phyloP scores from a whole-genome alignment of 2,888 invertebrate species.

The Euplexia lucipara region DNA sequence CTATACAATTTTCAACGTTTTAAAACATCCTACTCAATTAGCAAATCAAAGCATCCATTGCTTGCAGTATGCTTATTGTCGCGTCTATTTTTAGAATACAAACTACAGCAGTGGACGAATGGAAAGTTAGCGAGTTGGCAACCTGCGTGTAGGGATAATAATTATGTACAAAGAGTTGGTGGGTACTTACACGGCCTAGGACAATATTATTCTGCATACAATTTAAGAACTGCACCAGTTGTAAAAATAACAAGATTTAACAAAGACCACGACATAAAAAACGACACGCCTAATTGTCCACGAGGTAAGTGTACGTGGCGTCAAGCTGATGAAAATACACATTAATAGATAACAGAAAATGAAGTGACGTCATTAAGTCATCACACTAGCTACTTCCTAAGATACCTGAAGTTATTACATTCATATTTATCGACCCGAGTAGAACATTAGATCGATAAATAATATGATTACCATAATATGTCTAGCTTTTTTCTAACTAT shows the following conservation, averaged over 20 bases:
- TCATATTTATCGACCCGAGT: no score
- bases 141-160: constrained; percentile 62
- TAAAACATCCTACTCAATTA: constrained; percentile 43
- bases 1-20: constrained; percentile 13
- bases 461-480: not conserved
- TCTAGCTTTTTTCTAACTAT: not conserved
- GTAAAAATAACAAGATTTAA: constrained; percentile 28
- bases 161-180: constrained; percentile 61
- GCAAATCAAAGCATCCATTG: constrained; percentile 76
- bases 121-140: constrained; percentile 88
- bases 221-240: constrained; percentile 9
- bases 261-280: constrained; percentile 24
- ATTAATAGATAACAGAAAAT: constrained; percentile 40
- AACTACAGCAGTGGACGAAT: constrained; percentile 80
- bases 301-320: constrained; percentile 44
- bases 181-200: constrained; percentile 27
- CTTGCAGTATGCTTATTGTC: constrained; percentile 80
- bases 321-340: constrained; percentile 34
- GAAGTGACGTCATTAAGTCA: constrained; percentile 35
- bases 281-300: constrained; percentile 8
- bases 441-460: constrained; percentile 10
- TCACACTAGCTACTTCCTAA: constrained; percentile 7
- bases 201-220: constrained; percentile 37
- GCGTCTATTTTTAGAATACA: constrained; percentile 84
- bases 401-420: no score